A percentile compares a stretch with the other conserved stretches of the same genome.
Evolutionary conservation across 2,888 invertebrate genomes (phyloP).

Genomic region (Trichacis sp.): DNA sequence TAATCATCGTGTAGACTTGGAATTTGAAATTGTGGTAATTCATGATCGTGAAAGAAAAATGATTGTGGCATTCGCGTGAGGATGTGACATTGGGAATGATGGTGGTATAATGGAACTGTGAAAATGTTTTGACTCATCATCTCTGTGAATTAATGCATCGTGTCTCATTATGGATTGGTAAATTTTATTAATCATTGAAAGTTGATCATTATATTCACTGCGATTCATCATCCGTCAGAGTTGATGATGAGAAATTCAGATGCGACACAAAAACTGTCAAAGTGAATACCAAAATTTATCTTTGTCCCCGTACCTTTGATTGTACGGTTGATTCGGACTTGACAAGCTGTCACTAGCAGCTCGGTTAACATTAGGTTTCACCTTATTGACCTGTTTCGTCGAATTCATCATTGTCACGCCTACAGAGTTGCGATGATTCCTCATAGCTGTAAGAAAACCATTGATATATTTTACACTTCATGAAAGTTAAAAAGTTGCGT

Average conservation of each 20-base stretch:
- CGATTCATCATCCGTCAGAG: too few species aligned
- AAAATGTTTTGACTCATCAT: neutral
- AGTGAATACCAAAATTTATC: slow-evolving; percentile 9
- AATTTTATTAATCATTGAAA: too few species aligned
- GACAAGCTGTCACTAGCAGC: slow-evolving; percentile 80
- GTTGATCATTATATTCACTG: too few species aligned
- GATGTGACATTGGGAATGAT: slow-evolving; percentile 5
- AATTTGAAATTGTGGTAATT: too few species aligned
- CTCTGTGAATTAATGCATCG: too few species aligned
- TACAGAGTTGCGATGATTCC: slow-evolving; percentile 82
- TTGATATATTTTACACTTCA: slow-evolving; percentile 3
- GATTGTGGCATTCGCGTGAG: neutral
- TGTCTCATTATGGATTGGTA: too few species aligned
- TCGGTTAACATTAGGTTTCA: slow-evolving; percentile 88
- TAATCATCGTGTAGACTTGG: too few species aligned
- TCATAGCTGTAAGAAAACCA: slow-evolving; percentile 75
- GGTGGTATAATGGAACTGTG: slow-evolving; percentile 16
- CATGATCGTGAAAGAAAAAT: too few species aligned
- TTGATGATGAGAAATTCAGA: slow-evolving; percentile 27
- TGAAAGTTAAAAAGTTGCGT: too few species aligned
- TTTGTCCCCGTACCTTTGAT: slow-evolving; percentile 71
- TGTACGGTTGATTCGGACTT: slow-evolving; percentile 77
- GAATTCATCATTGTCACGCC: slow-evolving; percentile 80
- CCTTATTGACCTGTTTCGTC: slow-evolving; percentile 89
- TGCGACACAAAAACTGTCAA: slow-evolving; percentile 1